Conservation (phyloP, 2,888 invertebrate species). For the Drepanosiphum platanoidis region DNA sequence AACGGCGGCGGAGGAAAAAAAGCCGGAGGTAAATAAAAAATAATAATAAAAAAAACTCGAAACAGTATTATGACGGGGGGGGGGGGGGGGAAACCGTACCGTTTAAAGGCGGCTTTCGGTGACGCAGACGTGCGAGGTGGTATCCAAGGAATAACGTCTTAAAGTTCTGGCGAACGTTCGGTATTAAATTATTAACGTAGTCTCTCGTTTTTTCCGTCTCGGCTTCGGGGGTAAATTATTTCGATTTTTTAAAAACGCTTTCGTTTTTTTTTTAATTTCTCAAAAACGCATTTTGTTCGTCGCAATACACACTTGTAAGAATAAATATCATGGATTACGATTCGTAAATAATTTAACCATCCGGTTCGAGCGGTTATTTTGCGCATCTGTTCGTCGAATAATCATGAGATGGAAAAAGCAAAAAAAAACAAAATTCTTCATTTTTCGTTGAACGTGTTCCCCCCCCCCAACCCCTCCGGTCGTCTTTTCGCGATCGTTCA, state of each 20-base stretch:
- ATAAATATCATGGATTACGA: too few relatives aligned
- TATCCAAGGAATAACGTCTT: slow-evolving; percentile 2
- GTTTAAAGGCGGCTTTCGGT: too few relatives aligned
- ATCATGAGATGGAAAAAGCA: too few relatives aligned
- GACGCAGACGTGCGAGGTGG: not conserved
- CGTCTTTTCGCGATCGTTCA: too few relatives aligned
- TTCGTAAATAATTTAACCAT: too few relatives aligned
- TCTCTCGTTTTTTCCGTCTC: not conserved
- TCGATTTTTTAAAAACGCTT: not conserved
- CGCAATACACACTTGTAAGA: too few relatives aligned
- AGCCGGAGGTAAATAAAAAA: not conserved
- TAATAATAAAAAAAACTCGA: not conserved
- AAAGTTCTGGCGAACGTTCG: not conserved
- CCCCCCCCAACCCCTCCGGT: too few relatives aligned
- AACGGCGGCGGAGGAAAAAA: too few relatives aligned
- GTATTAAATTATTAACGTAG: slow-evolving; percentile 8
- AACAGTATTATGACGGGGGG: slow-evolving; percentile 8
- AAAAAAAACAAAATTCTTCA: too few relatives aligned
- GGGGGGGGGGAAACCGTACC: not conserved
- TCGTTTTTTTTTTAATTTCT: not conserved
- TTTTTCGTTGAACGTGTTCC: too few relatives aligned
- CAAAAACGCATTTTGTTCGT: not conserved
- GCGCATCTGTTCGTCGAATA: too few relatives aligned
- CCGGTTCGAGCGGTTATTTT: too few relatives aligned
- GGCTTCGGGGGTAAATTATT: not conserved